phyloP scores from a whole-genome alignment of 2,113 vertebrate species.

The Antechinus flavipes region DNA sequence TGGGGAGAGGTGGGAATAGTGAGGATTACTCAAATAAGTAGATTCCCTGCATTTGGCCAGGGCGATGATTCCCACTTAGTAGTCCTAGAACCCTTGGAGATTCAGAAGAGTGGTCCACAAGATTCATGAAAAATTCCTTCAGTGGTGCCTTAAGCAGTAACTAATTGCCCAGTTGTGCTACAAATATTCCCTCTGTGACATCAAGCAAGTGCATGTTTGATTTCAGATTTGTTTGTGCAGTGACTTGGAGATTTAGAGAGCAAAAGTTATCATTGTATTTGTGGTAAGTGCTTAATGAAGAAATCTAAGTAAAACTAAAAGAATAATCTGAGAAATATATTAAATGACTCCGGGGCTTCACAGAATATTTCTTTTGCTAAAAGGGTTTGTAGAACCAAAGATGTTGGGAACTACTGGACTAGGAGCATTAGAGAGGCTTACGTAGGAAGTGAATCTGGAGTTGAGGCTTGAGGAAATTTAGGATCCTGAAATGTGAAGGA shows the following conservation, averaged over 20 bases:
- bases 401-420: background rate
- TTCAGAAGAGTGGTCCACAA: background rate
- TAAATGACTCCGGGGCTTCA: background rate
- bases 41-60: background rate
- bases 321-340: background rate
- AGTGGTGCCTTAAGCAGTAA: background rate
- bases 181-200: background rate
- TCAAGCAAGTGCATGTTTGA: background rate
- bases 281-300: background rate
- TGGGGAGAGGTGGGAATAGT: too few species aligned
- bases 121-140: background rate
- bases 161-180: background rate
- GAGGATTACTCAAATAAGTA: background rate
- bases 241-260: background rate
- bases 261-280: background rate
- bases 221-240: background rate
- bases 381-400: background rate
- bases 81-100: background rate
- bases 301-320: background rate
- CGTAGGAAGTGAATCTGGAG: background rate
- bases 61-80: background rate
- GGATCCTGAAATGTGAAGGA: background rate
- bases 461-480: background rate
- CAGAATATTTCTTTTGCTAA: background rate
- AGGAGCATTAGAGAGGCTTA: background rate